Evolutionary conservation across 2,797 vertebrate species (phyloP), one percentile per base, ranked within the genome.

Genomic region (Labeo calbasu): DNA sequence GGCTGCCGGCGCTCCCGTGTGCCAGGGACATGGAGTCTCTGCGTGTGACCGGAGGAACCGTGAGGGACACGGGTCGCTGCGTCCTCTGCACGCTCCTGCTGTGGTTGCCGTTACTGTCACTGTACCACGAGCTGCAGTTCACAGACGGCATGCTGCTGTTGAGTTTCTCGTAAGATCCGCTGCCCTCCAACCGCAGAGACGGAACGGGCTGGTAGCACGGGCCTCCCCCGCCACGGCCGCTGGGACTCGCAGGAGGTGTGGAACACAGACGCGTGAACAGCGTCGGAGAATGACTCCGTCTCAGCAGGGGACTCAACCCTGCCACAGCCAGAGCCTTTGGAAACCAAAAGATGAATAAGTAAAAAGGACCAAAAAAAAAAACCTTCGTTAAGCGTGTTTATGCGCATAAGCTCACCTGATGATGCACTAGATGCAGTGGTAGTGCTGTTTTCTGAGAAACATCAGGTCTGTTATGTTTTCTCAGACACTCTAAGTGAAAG

Each of bases 401-500:
- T 59, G 7, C 8, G 32, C 12, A 36, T 43, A 46, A 69, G 13
- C 89, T 86, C 90, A 99, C 98, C 97, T 99, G 98, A 91, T 98
- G 97, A 92, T 98, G 98, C 87, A 98, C 96, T 87, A 99, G 95
- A 88, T 98, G 98, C 86, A 98, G 90, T 28, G 98, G 98, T 85
- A 99, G 93, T 80, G 95, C 95, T 48, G 97, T 97, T 94, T 97
- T 98, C 93, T 99, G 97, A 0, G 96, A 96, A 88, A 96, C 91
- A 0, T 98, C 98, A 87, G 95, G 91, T 5, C 94, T 96, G 48
- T 96, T 96, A 89, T 98, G 98, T 91, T 97, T 95, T 91, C 96
- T 96, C 89, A 99, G 95, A 95, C 97, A 99, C 89, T 99, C 98
- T 87, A 99, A 91, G 91, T 99, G 97, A 94, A 99, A 99, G 88